Evolutionary conservation across 2,113 vertebrate species (phyloP).

Genomic region (Megalops atlanticus): DNA sequence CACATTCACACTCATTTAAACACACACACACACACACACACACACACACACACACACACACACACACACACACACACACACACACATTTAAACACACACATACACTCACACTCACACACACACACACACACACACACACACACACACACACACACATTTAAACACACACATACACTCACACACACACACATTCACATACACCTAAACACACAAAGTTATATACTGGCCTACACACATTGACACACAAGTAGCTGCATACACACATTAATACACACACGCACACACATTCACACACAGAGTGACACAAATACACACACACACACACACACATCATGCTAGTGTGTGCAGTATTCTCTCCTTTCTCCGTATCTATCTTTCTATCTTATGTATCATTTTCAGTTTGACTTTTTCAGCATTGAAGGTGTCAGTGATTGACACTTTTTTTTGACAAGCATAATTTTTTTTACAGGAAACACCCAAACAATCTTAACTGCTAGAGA

Average conservation of each 20-base stretch:
- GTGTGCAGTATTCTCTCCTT: no score
- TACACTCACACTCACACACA: background rate
- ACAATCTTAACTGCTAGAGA: no score
- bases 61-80: no score
- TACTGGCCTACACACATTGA: background rate
- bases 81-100: no score
- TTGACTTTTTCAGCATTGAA: no score
- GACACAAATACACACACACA: background rate
- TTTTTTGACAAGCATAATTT: no score
- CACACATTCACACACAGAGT: background rate
- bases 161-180: slow-evolving; percentile 11
- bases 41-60: no score
- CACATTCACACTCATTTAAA: no score
- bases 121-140: background rate
- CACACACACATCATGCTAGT: background rate
- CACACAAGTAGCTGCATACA: background rate
- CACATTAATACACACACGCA: background rate
- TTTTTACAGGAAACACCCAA: no score
- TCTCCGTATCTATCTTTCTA: no score
- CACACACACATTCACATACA: slow-evolving; percentile 20
- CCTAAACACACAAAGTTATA: slow-evolving; percentile 12
- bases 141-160: background rate
- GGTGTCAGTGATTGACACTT: no score
- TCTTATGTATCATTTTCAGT: no score
- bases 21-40: background rate